Evolutionary conservation across 2,113 vertebrate genomes (phyloP).

Genomic region (Prietella phreatophila): DNA sequence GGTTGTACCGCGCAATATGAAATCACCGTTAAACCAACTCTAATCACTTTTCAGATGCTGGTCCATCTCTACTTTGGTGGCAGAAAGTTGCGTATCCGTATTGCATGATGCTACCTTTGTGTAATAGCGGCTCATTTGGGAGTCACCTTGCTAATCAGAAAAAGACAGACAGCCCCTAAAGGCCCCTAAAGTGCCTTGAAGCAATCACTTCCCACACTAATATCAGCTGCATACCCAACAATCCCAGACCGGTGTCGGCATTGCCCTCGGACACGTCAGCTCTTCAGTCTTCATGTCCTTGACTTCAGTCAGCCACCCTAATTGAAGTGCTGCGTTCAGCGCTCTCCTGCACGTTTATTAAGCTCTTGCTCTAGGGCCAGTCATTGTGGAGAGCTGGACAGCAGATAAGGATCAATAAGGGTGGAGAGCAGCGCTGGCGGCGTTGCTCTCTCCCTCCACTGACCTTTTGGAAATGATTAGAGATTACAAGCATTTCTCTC

Average conservation of each 20-base stretch:
- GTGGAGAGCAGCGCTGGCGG: slow-evolving; percentile 49
- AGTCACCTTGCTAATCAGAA: slow-evolving; percentile 99
- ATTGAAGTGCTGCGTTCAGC: slow-evolving; percentile 45
- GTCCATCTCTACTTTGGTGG: not conserved
- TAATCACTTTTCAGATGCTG: not conserved
- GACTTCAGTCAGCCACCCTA: slow-evolving; percentile 44
- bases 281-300: slow-evolving; percentile 44
- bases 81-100: not conserved
- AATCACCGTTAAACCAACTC: not conserved
- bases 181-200: slow-evolving; percentile 3
- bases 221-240: slow-evolving; percentile 39
- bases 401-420: slow-evolving; percentile 56
- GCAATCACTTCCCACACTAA: slow-evolving; percentile 32
- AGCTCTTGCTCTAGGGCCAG: slow-evolving; percentile 48
- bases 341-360: slow-evolving; percentile 45
- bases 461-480: slow-evolving; percentile 57
- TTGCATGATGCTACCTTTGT: slow-evolving; percentile 84
- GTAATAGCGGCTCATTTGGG: slow-evolving; percentile 97
- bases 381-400: slow-evolving; percentile 48
- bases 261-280: slow-evolving; percentile 28
- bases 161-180: slow-evolving; percentile 33
- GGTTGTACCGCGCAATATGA: not conserved
- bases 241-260: slow-evolving; percentile 2
- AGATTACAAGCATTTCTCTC: slow-evolving; percentile 52
- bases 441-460: slow-evolving; percentile 31